phyloP scores from a whole-genome alignment of 2,888 invertebrate genomes.

The Caenorhabditis macrosperma region DNA sequence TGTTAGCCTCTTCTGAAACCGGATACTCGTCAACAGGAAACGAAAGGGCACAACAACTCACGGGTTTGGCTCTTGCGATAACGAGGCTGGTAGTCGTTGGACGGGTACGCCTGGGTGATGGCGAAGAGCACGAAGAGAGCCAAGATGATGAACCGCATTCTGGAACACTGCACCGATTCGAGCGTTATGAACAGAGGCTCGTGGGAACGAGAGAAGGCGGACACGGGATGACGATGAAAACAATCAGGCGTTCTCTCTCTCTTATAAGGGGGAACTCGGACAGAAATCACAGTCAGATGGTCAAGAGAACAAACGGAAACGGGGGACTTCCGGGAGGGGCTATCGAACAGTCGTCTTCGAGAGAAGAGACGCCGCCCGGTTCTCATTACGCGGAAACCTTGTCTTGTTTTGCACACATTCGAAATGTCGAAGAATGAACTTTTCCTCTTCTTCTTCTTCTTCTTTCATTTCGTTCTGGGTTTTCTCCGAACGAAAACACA shows the following conservation, averaged over 20 bases:
- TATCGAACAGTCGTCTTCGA: neutral
- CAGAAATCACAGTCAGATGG: constrained; percentile 22
- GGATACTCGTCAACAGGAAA: neutral
- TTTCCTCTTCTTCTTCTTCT: neutral
- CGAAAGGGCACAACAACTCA: constrained; percentile 41
- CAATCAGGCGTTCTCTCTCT: constrained; percentile 1
- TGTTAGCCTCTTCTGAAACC: constrained; percentile 67
- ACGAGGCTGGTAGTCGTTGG: constrained; percentile 55
- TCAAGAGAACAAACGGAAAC: neutral
- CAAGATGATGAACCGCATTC: constrained; percentile 61
- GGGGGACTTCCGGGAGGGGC: neutral
- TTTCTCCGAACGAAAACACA: neutral
- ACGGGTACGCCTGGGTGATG: constrained; percentile 52
- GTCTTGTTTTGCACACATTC: neutral
- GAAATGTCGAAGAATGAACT: neutral
- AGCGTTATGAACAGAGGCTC: neutral
- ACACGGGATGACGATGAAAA: constrained; percentile 10
- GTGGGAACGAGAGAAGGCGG: constrained; percentile 5
- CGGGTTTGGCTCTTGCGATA: constrained; percentile 67
- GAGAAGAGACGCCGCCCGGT: neutral
- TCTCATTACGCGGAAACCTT: neutral
- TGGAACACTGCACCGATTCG: constrained; percentile 7
- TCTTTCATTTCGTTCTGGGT: too few species aligned
- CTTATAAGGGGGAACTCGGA: neutral
- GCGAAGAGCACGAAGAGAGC: constrained; percentile 60